Evolutionary conservation across 2,888 invertebrate genomes (phyloP).

Genomic region (Cinara cedri): DNA sequence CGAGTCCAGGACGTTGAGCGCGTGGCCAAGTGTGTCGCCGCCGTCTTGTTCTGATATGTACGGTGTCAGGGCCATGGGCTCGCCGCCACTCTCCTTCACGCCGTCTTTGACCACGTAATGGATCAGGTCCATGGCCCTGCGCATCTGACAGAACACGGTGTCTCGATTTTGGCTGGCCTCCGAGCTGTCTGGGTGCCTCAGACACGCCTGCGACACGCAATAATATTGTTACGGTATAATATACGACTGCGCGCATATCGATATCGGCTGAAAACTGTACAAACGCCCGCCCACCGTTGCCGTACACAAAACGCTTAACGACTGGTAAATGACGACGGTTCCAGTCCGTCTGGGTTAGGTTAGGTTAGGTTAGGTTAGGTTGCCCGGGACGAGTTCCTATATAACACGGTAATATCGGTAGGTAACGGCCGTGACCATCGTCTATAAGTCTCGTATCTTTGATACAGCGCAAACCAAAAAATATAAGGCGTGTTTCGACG

Average conservation of each 20-base stretch:
- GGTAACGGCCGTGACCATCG: no score
- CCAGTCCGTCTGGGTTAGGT: no score
- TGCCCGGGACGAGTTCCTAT: no score
- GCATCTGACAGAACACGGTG: slow-evolving; percentile 97
- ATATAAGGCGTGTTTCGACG: no score
- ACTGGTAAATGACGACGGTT: no score
- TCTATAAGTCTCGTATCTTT: no score
- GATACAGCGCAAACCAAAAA: no score
- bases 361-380: no score
- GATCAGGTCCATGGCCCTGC: slow-evolving; percentile 94
- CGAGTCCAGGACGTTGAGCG: slow-evolving; percentile 83
- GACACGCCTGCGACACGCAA: slow-evolving; percentile 72
- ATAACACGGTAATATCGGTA: no score
- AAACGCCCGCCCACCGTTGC: no score
- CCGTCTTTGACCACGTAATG: slow-evolving; percentile 97
- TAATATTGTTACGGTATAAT: no score
- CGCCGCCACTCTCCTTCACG: slow-evolving; percentile 68
- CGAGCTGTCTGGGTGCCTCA: slow-evolving; percentile 92
- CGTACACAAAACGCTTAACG: no score
- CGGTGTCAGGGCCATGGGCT: slow-evolving; percentile 49
- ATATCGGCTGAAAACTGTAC: neutral
- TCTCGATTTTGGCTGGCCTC: slow-evolving; percentile 94
- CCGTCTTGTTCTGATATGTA: slow-evolving; percentile 62
- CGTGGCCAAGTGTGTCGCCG: slow-evolving; percentile 76
- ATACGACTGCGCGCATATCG: neutral